phyloP scores from a whole-genome alignment of 1,140 invertebrate genomes.

The Contarinia nasturtii region DNA sequence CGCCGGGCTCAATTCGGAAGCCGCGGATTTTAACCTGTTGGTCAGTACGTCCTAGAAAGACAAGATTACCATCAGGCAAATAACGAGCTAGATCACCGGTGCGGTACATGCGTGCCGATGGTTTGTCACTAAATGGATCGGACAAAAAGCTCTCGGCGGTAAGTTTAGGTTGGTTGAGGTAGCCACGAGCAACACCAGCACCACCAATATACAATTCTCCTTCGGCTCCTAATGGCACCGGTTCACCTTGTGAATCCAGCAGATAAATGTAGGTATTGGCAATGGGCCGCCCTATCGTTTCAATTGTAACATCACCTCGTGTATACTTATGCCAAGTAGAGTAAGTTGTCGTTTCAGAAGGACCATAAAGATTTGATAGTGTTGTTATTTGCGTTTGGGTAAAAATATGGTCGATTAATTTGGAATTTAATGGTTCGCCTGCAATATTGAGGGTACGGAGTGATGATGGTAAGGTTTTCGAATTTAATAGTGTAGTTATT shows the following conservation, averaged over 20 bases:
- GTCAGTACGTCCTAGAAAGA: not conserved
- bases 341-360: no score
- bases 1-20: not conserved
- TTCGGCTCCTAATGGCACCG: not conserved
- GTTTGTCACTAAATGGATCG: not conserved
- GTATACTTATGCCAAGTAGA: no score
- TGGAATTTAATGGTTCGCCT: no score
- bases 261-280: not conserved
- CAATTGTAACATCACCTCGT: no score
- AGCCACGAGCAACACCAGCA: not conserved
- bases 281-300: not conserved
- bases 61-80: not conserved
- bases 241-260: not conserved
- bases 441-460: no score
- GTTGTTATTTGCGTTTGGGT: no score
- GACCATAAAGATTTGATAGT: no score
- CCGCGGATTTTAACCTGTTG: not conserved
- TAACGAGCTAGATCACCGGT: not conserved
- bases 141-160: not conserved
- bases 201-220: conserved; percentile 1
- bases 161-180: not conserved
- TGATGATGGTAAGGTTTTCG: no score
- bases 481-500: no score
- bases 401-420: no score
- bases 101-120: not conserved